Evolutionary conservation across 2,797 vertebrate genomes (phyloP).

Genomic region (Urocyon cinereoargenteus): DNA sequence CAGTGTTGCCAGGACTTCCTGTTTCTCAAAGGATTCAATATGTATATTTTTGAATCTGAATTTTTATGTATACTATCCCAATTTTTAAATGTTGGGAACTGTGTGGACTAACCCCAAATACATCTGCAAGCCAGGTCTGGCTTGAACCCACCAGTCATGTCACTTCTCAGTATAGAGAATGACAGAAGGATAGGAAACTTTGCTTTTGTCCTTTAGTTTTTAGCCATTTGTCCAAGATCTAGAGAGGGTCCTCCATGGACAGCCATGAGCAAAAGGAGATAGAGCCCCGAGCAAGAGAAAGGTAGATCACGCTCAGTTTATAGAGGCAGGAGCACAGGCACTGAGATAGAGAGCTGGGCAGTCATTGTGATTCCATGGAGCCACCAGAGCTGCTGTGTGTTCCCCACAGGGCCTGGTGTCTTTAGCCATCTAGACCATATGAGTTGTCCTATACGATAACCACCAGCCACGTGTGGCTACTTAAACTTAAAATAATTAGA

Average conservation of each 20-base stretch:
- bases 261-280: background rate
- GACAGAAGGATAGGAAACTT: background rate
- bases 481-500: background rate
- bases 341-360: background rate
- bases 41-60: background rate
- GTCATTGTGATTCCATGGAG: background rate
- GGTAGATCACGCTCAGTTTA: accelerated
- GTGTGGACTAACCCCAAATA: background rate
- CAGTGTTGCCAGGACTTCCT: background rate
- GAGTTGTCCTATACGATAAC: no score
- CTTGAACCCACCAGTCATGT: background rate
- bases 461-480: background rate
- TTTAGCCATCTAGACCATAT: background rate
- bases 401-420: background rate
- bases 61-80: background rate
- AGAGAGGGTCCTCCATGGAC: background rate
- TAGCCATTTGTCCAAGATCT: background rate
- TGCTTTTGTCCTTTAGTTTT: background rate
- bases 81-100: background rate
- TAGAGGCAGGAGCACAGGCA: background rate
- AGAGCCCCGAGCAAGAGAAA: background rate
- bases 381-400: no score
- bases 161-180: background rate
- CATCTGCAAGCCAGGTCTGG: background rate
- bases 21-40: background rate